Percentiles rank a stretch among this genome's conserved stretches.
phyloP scores from a whole-genome alignment of 2,113 vertebrate species.

The Mus pahari region DNA sequence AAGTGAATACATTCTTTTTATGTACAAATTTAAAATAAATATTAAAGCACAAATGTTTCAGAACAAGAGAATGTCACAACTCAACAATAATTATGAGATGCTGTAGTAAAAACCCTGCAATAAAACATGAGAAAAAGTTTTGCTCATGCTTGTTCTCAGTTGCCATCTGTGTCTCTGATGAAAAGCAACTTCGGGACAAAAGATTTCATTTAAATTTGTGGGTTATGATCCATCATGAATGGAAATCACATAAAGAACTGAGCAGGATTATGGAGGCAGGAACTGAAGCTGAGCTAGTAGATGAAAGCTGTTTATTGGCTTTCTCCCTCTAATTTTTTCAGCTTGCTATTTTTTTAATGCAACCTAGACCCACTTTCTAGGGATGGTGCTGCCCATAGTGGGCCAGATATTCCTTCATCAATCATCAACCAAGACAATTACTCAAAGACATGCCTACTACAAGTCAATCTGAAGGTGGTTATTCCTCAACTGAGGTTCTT shows the following conservation, averaged over 20 bases:
- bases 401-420: not conserved
- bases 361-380: not conserved
- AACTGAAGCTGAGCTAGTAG: not conserved
- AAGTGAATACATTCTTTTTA: not conserved
- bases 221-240: not conserved
- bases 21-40: conserved; percentile 11
- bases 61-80: not conserved
- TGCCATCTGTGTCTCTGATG: not conserved
- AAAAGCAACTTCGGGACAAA: not conserved
- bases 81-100: not conserved
- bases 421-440: not conserved
- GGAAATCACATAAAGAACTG: not conserved
- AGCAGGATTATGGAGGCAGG: not conserved
- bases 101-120: not conserved
- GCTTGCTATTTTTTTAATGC: not conserved
- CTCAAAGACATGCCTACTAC: not conserved
- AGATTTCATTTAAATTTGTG: not conserved
- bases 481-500: not conserved
- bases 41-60: not conserved
- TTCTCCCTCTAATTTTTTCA: not conserved
- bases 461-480: not conserved
- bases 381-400: not conserved
- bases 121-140: not conserved
- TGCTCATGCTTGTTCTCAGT: not conserved
- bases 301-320: not conserved